phyloP scores from a whole-genome alignment of 2,113 vertebrate species.

The Syngnathoides biaculeatus region DNA sequence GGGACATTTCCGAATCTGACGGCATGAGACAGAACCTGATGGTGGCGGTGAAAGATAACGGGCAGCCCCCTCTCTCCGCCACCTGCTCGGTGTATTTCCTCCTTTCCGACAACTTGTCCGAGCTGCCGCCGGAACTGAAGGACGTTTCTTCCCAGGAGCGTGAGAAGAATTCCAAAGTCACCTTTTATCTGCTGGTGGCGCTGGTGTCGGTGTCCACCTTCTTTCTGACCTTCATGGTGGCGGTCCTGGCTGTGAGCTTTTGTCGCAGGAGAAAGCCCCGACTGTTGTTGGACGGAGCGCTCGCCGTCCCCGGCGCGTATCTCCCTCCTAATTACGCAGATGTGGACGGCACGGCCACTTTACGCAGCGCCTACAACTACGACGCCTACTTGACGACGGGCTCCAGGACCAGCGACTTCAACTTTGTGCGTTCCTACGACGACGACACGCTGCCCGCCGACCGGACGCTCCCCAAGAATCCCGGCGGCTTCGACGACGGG shows the following conservation, averaged over 20 bases:
- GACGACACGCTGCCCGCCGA: slow-evolving; percentile 51
- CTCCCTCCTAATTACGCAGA: slow-evolving; percentile 61
- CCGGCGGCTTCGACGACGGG: slow-evolving; percentile 30
- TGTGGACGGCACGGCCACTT: slow-evolving; percentile 56
- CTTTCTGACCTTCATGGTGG: slow-evolving; percentile 56
- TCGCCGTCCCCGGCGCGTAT: slow-evolving; percentile 57
- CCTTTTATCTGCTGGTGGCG: slow-evolving; percentile 57
- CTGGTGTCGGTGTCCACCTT: slow-evolving; percentile 58
- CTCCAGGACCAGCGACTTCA: slow-evolving; percentile 62
- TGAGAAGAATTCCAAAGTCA: slow-evolving; percentile 22
- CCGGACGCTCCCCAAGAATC: slow-evolving; percentile 40
- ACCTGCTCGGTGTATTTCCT: neutral
- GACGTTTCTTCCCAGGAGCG: slow-evolving; percentile 34
- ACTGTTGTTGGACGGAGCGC: slow-evolving; percentile 56
- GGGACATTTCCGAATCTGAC: slow-evolving; percentile 55
- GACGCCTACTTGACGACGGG: too few species aligned
- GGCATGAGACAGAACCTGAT: slow-evolving; percentile 51
- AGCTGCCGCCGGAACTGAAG: neutral
- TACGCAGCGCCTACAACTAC: slow-evolving; percentile 30
- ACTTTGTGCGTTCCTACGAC: slow-evolving; percentile 58
- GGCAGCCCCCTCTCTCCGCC: neutral
- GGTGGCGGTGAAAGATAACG: slow-evolving; percentile 49
- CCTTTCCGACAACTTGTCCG: neutral
- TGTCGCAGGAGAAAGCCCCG: slow-evolving; percentile 54
- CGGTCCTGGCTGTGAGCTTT: slow-evolving; percentile 49